Evolutionary conservation across 2,888 invertebrate species (phyloP), one percentile per base, ranked within the genome.

Genomic region (Anticlea derivata): DNA sequence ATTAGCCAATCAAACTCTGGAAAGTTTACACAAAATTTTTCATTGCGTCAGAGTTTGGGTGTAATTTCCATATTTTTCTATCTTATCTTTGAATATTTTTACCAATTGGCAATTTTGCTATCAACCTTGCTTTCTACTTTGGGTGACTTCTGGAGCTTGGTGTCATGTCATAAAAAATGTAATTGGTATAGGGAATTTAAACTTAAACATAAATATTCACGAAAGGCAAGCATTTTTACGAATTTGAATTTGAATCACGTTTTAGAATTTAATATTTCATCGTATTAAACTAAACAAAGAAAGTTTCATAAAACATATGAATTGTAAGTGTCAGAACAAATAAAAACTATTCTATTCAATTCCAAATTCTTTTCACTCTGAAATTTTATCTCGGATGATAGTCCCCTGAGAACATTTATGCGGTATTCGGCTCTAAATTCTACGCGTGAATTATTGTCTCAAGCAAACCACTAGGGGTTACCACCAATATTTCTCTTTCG

Each of bases 1-100:
- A 70, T 70, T 57, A 63, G 44, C 62, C 66, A 68, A 70, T 68
- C 68, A 68, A 67, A 71, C 33, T 63, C 53, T 27, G 26, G 10
- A 52, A 53, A 62, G 63, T 66, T 58, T 41, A 47, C 46, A 55
- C 44, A 17, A 49, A 22, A 34, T 62, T 62, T 65, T 59, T 58
- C 60, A 54, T 59, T 45, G 52, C 50, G 50, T 39, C 53, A 35
- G 53, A 66, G 53, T 65, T 61, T 48, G 26, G 44, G 64, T 62
- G 47, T 58, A 50, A 68, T 70, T 67, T 66, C 49, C 63, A 67
- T 70, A 64, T 60, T 64, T 54, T 46, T n/a, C n/a, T n/a, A n/a
- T n/a, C n/a, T 39, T 47, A 49, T 58, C 49, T 54, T 49, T 34
- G 40, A 57, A 50, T 54, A 50, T 46, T 55, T 58, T 50, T 50